Evolutionary conservation across 2,888 invertebrate species (phyloP), one percentile per base, ranked within the genome.

Genomic region (Chymomyza fuscimana): DNA sequence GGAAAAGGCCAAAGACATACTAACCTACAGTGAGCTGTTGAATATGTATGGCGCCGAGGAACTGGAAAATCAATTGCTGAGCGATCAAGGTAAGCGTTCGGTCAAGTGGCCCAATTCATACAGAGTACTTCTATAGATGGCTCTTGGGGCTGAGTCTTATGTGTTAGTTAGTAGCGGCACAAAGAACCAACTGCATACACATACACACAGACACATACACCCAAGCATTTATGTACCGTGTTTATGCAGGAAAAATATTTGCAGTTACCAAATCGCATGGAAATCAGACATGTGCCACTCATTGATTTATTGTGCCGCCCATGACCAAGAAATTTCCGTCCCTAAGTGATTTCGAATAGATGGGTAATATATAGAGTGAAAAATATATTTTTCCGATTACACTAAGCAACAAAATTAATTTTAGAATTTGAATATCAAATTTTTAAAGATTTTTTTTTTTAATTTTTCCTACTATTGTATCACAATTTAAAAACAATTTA

Each of bases 21-120:
- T 97, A 68, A 94, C 94, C 50, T 95, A 96, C 90, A 93, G 93
- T 82, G 94, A 94, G 81, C 90, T 97, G 54, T 89, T 96, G 70
- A 92, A 93, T 67, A 94, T 94, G 82, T 96, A 95, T 83, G 96
- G 95, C 46, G 95, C 95, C 78, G 95, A 95, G 87, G 93, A 94
- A 46, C 91, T 93, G 69, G 94, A 94, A 62, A 93, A 95, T 79
- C 94, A 94, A 89, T 95, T 96, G 94, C 92, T 96, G 73, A 93
- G 93, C 76, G 96, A 96, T 92, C 96, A 96, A 95, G 96, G 96
- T 96, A 94, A 78, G 81, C 74, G 69, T 10, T 69, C 65, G 73
- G 65, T 68, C 67, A 69, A 65, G 69, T 29, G 65, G 52, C 16
- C 12, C 40, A 46, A 12, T 5, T 46, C 40, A 46, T 46, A 12